phyloP scores from a whole-genome alignment of 2,113 vertebrate species.

The Orthonyx spaldingii region DNA sequence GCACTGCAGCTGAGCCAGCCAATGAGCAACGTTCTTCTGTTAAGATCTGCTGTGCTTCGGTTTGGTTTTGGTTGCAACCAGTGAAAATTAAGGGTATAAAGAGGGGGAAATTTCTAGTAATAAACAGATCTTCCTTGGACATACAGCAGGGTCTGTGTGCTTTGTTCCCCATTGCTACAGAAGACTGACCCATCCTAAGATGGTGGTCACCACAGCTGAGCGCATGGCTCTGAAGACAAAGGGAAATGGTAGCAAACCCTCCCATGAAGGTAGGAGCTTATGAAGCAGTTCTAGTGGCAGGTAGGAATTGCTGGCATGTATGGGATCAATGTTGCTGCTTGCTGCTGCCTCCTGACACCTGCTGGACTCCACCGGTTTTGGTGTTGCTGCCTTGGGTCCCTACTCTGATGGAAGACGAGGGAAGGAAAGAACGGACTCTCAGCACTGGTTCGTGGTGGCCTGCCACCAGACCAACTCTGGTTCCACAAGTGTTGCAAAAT shows the following conservation, averaged over 20 bases:
- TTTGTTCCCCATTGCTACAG: too few relatives aligned
- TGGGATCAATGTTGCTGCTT: background rate
- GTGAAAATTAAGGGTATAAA: too few relatives aligned
- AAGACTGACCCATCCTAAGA: background rate
- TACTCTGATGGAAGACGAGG: accelerated
- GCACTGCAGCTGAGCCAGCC: too few relatives aligned
- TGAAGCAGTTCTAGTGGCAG: background rate
- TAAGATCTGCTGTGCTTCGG: too few relatives aligned
- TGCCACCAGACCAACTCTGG: background rate
- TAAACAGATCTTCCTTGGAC: too few relatives aligned
- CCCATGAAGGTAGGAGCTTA: background rate
- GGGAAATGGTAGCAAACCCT: background rate
- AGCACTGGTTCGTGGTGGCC: accelerated
- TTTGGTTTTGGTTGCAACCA: too few relatives aligned
- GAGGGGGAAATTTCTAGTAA: too few relatives aligned
- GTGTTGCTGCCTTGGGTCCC: background rate
- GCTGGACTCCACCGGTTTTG: background rate
- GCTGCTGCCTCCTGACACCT: background rate
- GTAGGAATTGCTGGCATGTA: accelerated
- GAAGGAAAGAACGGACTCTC: background rate
- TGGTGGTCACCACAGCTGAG: background rate
- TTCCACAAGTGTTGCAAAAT: background rate
- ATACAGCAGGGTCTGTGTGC: too few relatives aligned
- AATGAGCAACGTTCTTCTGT: too few relatives aligned
- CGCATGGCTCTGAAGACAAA: background rate